phyloP scores from a whole-genome alignment of 2,797 vertebrate species.

The Platalea minor region DNA sequence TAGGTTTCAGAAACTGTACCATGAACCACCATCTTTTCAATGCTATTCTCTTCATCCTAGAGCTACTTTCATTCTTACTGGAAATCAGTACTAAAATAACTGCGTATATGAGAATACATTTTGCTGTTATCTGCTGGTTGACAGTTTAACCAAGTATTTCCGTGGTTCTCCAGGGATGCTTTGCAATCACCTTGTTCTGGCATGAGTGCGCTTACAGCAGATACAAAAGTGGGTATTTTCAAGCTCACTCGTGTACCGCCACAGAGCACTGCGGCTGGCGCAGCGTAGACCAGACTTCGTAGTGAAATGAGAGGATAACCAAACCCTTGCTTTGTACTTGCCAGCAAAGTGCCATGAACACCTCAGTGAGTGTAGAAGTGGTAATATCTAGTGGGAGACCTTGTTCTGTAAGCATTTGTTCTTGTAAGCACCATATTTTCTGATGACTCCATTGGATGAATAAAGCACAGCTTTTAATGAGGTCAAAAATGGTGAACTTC shows the following conservation, averaged over 20 bases:
- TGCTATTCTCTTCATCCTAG: neutral
- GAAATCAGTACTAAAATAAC: neutral
- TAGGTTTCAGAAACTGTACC: neutral
- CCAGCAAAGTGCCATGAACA: neutral
- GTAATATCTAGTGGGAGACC: neutral
- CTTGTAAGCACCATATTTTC: neutral
- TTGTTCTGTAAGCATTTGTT: neutral
- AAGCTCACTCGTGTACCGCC: too few species aligned
- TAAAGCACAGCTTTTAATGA: neutral
- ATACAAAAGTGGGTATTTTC: neutral
- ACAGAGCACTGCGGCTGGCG: accelerated
- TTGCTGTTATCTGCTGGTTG: neutral
- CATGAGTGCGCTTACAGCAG: neutral
- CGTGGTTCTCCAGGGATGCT: neutral
- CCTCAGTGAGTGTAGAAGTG: neutral
- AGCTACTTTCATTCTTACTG: neutral
- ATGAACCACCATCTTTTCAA: neutral
- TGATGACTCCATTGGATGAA: neutral
- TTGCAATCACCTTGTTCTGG: neutral
- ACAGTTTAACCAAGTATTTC: neutral
- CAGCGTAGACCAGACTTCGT: accelerated
- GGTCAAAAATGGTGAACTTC: neutral
- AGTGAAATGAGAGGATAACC: neutral
- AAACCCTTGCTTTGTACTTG: neutral
- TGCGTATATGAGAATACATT: neutral